These are phyloP conservation scores for Hypsibius dujardini DNA, from an alignment of 1,140 invertebrate species.

Conservation along the genomic window DNA sequence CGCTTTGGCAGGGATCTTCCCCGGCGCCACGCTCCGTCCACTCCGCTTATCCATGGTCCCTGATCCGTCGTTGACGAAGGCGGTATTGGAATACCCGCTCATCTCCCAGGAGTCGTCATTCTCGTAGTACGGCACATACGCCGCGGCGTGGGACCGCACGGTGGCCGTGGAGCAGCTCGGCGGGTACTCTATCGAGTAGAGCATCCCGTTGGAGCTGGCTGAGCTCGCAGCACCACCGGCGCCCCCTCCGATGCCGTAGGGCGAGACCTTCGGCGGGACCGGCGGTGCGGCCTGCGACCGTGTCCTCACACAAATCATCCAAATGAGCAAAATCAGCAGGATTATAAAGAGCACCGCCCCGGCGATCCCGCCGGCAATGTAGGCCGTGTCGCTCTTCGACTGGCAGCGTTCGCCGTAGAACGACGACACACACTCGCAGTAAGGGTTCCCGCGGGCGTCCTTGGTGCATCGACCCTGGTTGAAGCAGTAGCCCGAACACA, in stretches of 20 bases:
- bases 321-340: not conserved
- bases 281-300: not conserved
- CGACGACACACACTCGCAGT: conserved; percentile 68
- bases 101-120: not conserved
- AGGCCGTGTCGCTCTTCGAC: conserved; percentile 79
- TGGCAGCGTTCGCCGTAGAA: conserved; percentile 72
- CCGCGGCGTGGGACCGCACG: not conserved
- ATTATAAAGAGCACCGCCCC: not conserved
- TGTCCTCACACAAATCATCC: not conserved
- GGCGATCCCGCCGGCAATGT: conserved; percentile 35
- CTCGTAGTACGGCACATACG: not conserved
- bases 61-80: not conserved
- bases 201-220: not conserved
- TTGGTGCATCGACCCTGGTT: conserved; percentile 80
- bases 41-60: not conserved
- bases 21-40: not conserved
- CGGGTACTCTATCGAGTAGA: not conserved
- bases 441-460: conserved; percentile 57
- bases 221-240: too few species aligned
- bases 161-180: not conserved
- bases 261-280: not conserved
- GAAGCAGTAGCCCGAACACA: conserved; percentile 68
- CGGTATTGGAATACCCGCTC: conserved; percentile 4
- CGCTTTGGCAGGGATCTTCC: not conserved
- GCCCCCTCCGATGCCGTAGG: too few species aligned